Evolutionary conservation across 2,888 invertebrate species (phyloP).

Genomic region (Coleophora deauratella): DNA sequence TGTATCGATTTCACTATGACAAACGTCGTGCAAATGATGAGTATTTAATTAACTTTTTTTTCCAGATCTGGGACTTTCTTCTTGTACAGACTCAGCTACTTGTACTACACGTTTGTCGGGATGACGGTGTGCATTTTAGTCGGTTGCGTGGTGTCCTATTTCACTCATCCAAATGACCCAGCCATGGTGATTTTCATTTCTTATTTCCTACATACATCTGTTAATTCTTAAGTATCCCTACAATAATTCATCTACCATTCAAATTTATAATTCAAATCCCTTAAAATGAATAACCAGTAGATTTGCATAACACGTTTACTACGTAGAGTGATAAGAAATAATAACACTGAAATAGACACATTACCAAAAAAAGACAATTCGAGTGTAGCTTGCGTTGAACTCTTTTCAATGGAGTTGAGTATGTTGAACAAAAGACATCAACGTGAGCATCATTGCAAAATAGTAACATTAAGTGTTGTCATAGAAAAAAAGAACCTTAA

Average conservation of each 20-base stretch:
- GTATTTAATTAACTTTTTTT: no score
- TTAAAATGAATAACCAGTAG: no score
- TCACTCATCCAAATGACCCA: conserved; percentile 77
- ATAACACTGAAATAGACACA: no score
- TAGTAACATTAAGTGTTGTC: no score
- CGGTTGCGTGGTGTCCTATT: conserved; percentile 79
- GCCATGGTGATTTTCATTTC: conserved; percentile 47
- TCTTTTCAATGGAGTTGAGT: no score
- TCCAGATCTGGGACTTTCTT: conserved; percentile 75
- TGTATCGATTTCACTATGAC: neutral
- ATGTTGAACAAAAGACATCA: conserved; percentile 1
- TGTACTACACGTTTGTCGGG: conserved; percentile 85
- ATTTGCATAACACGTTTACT: no score
- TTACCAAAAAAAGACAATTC: no score
- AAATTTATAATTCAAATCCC: neutral
- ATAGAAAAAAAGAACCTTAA: no score
- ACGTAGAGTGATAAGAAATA: no score
- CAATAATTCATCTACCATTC: neutral
- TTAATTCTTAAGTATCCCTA: neutral
- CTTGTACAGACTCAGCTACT: conserved; percentile 81
- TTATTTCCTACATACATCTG: neutral
- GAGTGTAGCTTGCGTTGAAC: no score
- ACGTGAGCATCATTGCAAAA: neutral
- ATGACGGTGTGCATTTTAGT: conserved; percentile 77
- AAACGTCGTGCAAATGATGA: neutral